phyloP scores from a whole-genome alignment of 2,797 vertebrate genomes.

The Cynopterus sphinx region DNA sequence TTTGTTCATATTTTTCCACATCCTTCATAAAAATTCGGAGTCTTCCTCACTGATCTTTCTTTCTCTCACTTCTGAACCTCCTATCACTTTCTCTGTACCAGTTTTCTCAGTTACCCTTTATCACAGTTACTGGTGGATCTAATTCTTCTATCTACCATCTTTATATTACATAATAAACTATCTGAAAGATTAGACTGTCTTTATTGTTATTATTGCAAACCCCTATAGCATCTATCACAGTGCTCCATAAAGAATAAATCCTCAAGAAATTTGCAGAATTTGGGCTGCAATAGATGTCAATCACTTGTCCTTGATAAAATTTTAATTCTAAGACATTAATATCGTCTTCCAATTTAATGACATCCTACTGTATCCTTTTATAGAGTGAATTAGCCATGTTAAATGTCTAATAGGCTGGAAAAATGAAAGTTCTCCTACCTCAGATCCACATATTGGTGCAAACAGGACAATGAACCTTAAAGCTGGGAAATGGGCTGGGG shows the following conservation, averaged over 20 bases:
- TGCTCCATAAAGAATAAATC: background rate
- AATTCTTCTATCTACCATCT: background rate
- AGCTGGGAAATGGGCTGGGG: background rate
- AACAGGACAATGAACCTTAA: background rate
- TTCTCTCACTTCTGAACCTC: background rate
- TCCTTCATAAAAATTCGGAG: background rate
- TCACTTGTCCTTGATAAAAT: background rate
- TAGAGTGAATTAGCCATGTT: background rate
- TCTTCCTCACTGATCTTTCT: background rate
- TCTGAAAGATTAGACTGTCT: background rate
- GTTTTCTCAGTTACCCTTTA: background rate
- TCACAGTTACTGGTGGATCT: background rate
- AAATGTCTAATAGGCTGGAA: background rate
- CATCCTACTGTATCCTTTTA: background rate
- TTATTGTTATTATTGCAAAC: slow-evolving; percentile 9
- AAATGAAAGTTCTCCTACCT: background rate
- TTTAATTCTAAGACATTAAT: background rate
- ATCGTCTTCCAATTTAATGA: background rate
- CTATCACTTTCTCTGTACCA: background rate
- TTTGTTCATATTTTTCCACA: slow-evolving; percentile 8
- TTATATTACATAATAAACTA: background rate
- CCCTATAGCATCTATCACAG: background rate
- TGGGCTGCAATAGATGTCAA: background rate
- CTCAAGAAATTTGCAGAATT: background rate
- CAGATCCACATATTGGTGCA: background rate